phyloP scores from a whole-genome alignment of 1,140 invertebrate genomes.

The Drosophila ambigua region DNA sequence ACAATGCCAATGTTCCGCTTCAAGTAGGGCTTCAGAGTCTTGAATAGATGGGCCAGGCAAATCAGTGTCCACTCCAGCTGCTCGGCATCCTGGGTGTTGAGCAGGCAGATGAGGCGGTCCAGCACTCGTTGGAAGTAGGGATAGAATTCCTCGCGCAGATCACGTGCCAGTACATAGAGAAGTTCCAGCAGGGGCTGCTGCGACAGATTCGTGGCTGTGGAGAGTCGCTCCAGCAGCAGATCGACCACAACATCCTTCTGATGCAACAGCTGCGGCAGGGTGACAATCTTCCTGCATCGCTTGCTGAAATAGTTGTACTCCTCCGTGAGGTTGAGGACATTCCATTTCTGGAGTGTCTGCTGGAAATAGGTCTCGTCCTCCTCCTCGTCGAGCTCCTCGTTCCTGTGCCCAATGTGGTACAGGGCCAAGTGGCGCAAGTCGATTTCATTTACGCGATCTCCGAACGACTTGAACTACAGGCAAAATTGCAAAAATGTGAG shows the following conservation, averaged over 20 bases:
- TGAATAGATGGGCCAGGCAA: constrained; percentile 94
- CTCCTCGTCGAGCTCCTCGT: constrained; percentile 86
- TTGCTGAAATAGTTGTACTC: constrained; percentile 91
- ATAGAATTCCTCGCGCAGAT: constrained; percentile 94
- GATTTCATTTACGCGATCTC: constrained; percentile 91
- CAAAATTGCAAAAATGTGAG: constrained; percentile 4
- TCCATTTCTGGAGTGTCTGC: constrained; percentile 94
- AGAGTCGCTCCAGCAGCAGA: constrained; percentile 89
- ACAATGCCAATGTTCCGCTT: constrained; percentile 91
- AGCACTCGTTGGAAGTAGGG: constrained; percentile 89
- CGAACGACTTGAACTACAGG: constrained; percentile 93
- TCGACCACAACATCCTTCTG: constrained; percentile 91
- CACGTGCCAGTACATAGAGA: constrained; percentile 92
- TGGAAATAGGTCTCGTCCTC: constrained; percentile 91
- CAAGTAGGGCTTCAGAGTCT: constrained; percentile 92
- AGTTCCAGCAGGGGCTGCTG: constrained; percentile 94
- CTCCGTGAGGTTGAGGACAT: constrained; percentile 92
- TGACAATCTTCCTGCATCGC: constrained; percentile 89
- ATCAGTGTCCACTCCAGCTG: constrained; percentile 92
- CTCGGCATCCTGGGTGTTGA: constrained; percentile 92
- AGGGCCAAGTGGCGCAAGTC: constrained; percentile 91
- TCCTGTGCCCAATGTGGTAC: constrained; percentile 87
- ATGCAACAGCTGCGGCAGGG: constrained; percentile 91
- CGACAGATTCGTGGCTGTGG: constrained; percentile 88
- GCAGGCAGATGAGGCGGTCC: constrained; percentile 88